Evolutionary conservation across 2,113 vertebrate species (phyloP), one percentile per base, ranked within the genome.

Genomic region (Xerus inauris): DNA sequence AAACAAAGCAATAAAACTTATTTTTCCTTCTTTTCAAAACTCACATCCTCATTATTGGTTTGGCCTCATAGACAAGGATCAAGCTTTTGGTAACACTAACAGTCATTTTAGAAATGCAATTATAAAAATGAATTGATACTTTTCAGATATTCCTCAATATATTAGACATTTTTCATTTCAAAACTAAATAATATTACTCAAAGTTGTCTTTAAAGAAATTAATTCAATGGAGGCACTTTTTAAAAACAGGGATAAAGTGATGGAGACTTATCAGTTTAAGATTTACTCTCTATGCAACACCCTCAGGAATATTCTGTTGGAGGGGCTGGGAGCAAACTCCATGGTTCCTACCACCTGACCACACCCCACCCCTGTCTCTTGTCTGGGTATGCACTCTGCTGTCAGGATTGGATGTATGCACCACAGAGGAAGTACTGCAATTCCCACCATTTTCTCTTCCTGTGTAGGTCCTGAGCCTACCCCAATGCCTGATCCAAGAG

Each of bases 161-260:
- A 13, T 89, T 86, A 72, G 40, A 17, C 22, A 94, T 89, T 87
- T 95, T 16, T 87, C 51, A 95, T 8, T 64, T 38, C 85, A 82
- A 96, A 96, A 92, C 69, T 89, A 67, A 92, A 96, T 79, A 62
- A 72, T 75, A 88, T 73, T 93, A 24, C 81, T 45, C 71, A 51
- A 65, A 87, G 5, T 62, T 89, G 4, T n/a, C 47, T 86, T 6
- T 67, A 47, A 91, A 91, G 26, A 84, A 91, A 93, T 76, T 11
- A 73, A 79, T 90, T 76, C 30, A 72, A 20, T 16, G 94, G 40
- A 95, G 17, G 10, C 28, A 13, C 0, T 32, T 65, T 38, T 76
- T 91, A n/a, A 26, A 83, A 47, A 6, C 79, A 10, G 32, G 4
- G 5, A 47, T 85, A 51, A 22, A 38, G 6, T 71, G 8, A 67